These are phyloP conservation scores for Caenorhabditis becei DNA, from an alignment of 2,888 invertebrate genomes.

Conservation along the genomic window DNA sequence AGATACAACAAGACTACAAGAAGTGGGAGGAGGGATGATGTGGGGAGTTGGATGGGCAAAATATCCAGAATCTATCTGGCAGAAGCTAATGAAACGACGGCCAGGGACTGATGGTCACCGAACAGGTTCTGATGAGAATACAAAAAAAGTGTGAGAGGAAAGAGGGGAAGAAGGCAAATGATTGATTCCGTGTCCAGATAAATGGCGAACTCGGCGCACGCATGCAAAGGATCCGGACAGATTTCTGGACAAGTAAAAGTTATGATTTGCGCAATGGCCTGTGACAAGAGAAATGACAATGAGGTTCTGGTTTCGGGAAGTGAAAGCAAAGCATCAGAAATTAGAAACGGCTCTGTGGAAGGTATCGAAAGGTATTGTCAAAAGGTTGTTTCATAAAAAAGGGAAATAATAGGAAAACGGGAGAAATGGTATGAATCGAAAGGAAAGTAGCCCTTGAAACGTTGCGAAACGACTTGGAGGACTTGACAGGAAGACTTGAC, in stretches of 20 bases:
- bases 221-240: constrained; percentile 23
- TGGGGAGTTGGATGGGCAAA: constrained; percentile 43
- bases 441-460: constrained; percentile 45
- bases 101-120: constrained; percentile 43
- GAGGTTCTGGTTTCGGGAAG: constrained; percentile 5
- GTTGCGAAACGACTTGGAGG: constrained; percentile 53
- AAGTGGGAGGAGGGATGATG: constrained; percentile 25
- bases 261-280: constrained; percentile 43
- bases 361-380: background rate
- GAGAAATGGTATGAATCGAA: constrained; percentile 5
- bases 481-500: constrained; percentile 49
- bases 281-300: constrained; percentile 8
- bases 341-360: background rate
- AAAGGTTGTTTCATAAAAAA: background rate
- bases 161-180: constrained; percentile 26
- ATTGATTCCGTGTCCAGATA: constrained; percentile 40
- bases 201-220: constrained; percentile 23
- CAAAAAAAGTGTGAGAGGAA: constrained; percentile 56
- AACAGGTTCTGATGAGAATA: constrained; percentile 61
- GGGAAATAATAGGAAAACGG: constrained; percentile 1
- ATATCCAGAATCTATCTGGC: constrained; percentile 57
- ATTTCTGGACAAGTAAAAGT: constrained; percentile 28
- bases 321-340: constrained; percentile 12
- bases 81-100: constrained; percentile 57
- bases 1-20: constrained; percentile 31